These are phyloP conservation scores for Hafferia zeledoni DNA, from an alignment of 2,797 vertebrate species.

Conservation along the genomic window DNA sequence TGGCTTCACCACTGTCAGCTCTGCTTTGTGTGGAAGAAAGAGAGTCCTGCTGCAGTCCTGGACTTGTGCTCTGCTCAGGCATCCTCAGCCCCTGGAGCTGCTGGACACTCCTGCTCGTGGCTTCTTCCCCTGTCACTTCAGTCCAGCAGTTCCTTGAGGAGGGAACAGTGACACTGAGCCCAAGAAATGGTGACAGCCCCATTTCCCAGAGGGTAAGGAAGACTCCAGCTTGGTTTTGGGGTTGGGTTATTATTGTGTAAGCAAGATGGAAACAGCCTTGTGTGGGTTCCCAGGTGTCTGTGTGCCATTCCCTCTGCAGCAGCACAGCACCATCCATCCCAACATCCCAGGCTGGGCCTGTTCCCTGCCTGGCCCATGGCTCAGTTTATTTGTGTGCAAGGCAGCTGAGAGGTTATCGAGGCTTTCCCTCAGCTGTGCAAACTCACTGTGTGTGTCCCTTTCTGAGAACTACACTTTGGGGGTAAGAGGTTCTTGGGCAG, in stretches of 20 bases:
- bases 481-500: background rate
- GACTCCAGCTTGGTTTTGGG: background rate
- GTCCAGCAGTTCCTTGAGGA: background rate
- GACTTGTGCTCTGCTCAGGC: background rate
- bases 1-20: background rate
- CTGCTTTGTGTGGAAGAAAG: background rate
- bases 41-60: background rate
- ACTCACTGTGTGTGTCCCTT: background rate
- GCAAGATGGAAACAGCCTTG: background rate
- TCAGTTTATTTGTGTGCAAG: constrained; percentile 37
- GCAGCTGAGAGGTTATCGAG: background rate
- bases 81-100: background rate
- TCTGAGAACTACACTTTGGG: background rate
- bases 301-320: background rate
- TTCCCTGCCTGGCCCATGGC: background rate
- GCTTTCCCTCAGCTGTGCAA: constrained; percentile 46
- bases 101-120: fast-evolving
- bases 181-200: background rate
- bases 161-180: background rate
- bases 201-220: constrained; percentile 5
- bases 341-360: background rate
- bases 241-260: background rate
- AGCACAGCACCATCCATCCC: background rate
- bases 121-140: background rate
- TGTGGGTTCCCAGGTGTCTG: background rate